These are phyloP conservation scores for Lutraria lutraria DNA, from an alignment of 2,888 invertebrate species.

Conservation along the genomic window DNA sequence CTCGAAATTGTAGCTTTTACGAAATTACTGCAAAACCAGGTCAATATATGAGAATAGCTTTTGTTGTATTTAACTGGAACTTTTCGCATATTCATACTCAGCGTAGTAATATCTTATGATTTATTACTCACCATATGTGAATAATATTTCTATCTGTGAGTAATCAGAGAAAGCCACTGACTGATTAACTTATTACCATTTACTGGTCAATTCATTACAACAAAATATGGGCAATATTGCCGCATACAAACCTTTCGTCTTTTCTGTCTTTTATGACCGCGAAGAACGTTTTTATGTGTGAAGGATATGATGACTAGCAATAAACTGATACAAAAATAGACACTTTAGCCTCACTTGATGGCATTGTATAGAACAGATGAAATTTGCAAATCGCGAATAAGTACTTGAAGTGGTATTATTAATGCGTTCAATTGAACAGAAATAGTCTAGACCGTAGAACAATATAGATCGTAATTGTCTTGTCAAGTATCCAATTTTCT, in stretches of 20 bases:
- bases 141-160: neutral
- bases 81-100: neutral
- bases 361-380: neutral
- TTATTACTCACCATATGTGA: neutral
- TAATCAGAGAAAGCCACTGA: neutral
- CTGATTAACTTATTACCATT: slow-evolving; percentile 15
- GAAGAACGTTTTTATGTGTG: neutral
- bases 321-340: neutral
- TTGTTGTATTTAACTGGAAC: neutral
- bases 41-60: neutral
- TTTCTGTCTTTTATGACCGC: neutral
- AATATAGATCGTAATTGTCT: neutral
- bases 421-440: neutral
- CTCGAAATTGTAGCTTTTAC: neutral
- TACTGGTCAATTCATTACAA: slow-evolving; percentile 1
- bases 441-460: neutral
- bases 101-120: neutral
- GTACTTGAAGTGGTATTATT: neutral
- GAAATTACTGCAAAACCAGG: neutral
- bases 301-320: neutral
- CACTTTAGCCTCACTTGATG: neutral
- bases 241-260: neutral
- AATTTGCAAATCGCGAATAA: neutral
- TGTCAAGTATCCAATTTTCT: neutral
- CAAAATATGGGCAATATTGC: neutral